Evolutionary conservation across 2,797 vertebrate species (phyloP), one percentile per base, ranked within the genome.

Genomic region (Acanthis flammea): DNA sequence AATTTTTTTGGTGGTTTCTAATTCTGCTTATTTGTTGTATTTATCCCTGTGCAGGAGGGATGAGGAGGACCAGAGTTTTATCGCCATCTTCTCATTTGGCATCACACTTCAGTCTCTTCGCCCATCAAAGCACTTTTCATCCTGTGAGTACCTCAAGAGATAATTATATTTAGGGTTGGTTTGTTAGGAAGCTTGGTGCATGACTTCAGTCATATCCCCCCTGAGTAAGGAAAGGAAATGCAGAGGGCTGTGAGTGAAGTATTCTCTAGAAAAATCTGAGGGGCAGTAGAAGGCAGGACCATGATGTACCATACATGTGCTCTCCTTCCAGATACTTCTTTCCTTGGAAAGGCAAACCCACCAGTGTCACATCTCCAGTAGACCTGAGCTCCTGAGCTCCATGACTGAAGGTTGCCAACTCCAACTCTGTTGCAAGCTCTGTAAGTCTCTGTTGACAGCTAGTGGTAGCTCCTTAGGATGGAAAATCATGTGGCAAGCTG

Each of bases 171-270:
- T 62, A 27, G 10, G 1, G 11, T 68, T 84, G 41, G 24, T 24
- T 65, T 68, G 23, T 57, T 62, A 44, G 17, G 25, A 53, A 73
- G 25, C 27, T 53, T 70, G 17, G 16, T 62, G 33, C 2, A 2
- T 42, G 44, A 51, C 31, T 60, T 33, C 45, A 33, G 45, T 58
- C 19, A 3, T 30, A 21, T 45, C 19, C 14, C 7, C 7, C 4
- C 10, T 0, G 0, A 58, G 14, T 10, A 54, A 33, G n/a, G 2
- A 23, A 55, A 63, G 39, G 62, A 70, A 37, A 39, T 0, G 9
- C 23, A 54, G 55, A 50, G 18, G 44, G 12, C 5, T 35, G 8
- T 10, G 25, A 57, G 15, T 6, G 8, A 82, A 61, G 8, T 31
- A 22, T 42, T 57, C 30, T 42, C 19, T 58, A 35, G 44, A 77